A percentile compares a stretch with the other conserved stretches of the same genome.
phyloP scores from a whole-genome alignment of 2,888 invertebrate species.

The Tryphoninae sp. region DNA sequence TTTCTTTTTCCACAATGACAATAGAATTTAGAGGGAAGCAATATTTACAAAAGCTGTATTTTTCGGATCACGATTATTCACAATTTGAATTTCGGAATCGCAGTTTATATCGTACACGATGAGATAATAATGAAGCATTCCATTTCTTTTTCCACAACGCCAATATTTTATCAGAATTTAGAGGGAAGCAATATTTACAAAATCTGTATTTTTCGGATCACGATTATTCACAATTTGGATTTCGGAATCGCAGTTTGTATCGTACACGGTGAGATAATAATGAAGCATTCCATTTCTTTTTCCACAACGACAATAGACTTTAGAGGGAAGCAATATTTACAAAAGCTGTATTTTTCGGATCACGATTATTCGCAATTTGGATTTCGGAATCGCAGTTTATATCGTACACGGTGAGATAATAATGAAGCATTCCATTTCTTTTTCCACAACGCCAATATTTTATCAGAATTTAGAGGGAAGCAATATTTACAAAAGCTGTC shows the following conservation, averaged over 20 bases:
- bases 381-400: conserved; percentile 34
- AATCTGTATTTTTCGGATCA: background rate
- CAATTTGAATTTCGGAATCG: conserved; percentile 24
- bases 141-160: background rate
- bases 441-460: background rate
- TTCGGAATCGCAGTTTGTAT: conserved; percentile 35
- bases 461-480: background rate
- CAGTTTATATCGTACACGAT: conserved; percentile 7
- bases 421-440: conserved; percentile 1
- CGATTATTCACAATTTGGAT: too few relatives aligned
- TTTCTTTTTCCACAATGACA: background rate
- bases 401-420: conserved; percentile 14
- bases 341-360: background rate
- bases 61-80: background rate
- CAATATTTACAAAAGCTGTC: background rate
- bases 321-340: background rate
- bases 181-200: background rate
- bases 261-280: conserved; percentile 17
- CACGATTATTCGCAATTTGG: too few relatives aligned
- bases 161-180: background rate
- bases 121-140: conserved; percentile 10
- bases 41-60: background rate
- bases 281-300: conserved; percentile 1
- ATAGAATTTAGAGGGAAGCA: background rate
- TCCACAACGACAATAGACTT: background rate